phyloP scores from a whole-genome alignment of 2,113 vertebrate species.

The Calyptomena viridis region DNA sequence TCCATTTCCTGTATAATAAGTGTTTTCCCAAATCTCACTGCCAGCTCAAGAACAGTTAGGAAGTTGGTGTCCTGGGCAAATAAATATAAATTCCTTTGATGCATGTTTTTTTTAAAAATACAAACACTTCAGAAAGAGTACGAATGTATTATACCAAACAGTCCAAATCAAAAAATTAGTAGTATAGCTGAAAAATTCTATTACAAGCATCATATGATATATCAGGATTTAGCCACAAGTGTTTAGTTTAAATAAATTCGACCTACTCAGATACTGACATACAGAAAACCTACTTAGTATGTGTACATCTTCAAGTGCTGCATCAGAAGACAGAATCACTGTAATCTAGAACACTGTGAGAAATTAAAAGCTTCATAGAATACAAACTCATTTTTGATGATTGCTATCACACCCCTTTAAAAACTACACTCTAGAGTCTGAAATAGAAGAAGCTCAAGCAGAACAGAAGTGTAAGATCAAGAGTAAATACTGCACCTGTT shows the following conservation, averaged over 20 bases:
- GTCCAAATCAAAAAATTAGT: neutral
- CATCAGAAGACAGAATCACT: neutral
- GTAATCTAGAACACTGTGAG: neutral
- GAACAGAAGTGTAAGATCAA: neutral
- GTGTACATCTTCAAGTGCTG: neutral
- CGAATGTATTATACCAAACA: neutral
- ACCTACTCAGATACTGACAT: neutral
- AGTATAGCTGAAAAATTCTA: neutral
- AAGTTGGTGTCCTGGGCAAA: slow-evolving; percentile 87
- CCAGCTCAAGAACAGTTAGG: slow-evolving; percentile 89
- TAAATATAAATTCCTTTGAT: neutral
- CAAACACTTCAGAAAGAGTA: neutral
- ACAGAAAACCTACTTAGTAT: neutral
- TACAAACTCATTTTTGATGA: neutral
- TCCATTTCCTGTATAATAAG: slow-evolving; percentile 97
- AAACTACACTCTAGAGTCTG: neutral
- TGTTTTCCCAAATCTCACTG: slow-evolving; percentile 97
- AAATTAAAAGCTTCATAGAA: neutral
- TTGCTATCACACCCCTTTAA: neutral
- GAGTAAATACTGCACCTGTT: slow-evolving; percentile 80
- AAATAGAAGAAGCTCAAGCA: neutral
- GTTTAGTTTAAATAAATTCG: neutral
- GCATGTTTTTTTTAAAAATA: neutral
- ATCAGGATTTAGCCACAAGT: neutral
- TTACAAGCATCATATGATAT: neutral